A percentile compares a stretch with the other conserved stretches of the same genome.
phyloP scores from a whole-genome alignment of 2,113 vertebrate genomes.

The Myocastor coypus region DNA sequence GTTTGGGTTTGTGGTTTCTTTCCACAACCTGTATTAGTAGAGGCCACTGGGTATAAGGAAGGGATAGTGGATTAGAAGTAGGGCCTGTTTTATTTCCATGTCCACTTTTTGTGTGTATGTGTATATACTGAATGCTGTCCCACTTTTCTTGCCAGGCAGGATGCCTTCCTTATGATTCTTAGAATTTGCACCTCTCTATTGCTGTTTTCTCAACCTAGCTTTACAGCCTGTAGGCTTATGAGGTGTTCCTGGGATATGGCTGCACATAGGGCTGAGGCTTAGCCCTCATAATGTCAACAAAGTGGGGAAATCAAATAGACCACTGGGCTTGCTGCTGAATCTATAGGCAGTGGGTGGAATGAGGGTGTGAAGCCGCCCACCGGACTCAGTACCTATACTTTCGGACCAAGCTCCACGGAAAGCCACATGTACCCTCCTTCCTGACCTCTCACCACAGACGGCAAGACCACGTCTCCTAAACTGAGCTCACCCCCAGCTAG shows the following conservation, averaged over 20 bases:
- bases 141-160: not conserved
- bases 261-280: not conserved
- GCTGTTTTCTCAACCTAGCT: not conserved
- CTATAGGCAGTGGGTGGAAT: not conserved
- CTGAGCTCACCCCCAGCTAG: not conserved
- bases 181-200: not conserved
- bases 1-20: not conserved
- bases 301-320: not conserved
- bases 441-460: not conserved
- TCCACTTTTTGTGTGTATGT: not conserved
- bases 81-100: not conserved
- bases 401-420: not conserved
- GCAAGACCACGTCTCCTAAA: not conserved
- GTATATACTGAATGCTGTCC: not conserved
- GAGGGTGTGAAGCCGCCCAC: not conserved
- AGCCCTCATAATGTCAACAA: not conserved
- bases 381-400: not conserved
- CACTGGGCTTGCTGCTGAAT: not conserved
- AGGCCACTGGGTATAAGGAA: not conserved
- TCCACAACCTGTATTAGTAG: not conserved
- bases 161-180: not conserved
- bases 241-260: not conserved
- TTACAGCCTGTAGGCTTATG: not conserved
- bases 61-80: not conserved
- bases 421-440: not conserved